Percentiles rank a stretch among this genome's conserved stretches.
Conservation (phyloP, 2,113 vertebrate species). For the Malurus cyaneus region DNA sequence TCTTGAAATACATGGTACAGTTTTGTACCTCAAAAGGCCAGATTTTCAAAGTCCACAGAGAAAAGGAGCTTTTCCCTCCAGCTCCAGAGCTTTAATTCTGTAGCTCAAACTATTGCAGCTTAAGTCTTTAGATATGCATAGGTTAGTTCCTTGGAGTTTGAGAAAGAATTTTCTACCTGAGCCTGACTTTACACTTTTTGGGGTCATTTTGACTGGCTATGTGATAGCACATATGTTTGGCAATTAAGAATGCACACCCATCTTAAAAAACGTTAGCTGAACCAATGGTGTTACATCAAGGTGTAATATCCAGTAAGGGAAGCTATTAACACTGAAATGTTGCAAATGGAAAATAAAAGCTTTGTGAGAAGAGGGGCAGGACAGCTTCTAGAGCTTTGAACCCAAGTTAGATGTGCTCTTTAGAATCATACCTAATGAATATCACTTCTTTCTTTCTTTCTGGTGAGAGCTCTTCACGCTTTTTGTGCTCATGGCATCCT, state of each 20-base stretch:
- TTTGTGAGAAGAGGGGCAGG: neutral
- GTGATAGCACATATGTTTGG: neutral
- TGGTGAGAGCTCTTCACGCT: neutral
- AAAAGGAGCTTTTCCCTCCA: neutral
- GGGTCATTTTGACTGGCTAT: neutral
- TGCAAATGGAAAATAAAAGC: neutral
- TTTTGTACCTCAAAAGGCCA: neutral
- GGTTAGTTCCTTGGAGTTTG: neutral
- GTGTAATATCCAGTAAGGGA: neutral
- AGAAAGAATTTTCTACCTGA: neutral
- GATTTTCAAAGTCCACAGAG: neutral
- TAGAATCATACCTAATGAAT: neutral
- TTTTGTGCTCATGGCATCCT: neutral
- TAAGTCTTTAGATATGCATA: neutral
- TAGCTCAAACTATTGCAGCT: neutral
- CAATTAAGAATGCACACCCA: neutral
- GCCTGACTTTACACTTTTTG: neutral
- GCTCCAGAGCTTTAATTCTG: neutral
- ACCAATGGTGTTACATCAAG: neutral
- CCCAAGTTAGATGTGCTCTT: neutral
- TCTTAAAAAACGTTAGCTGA: too few relatives aligned
- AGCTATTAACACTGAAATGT: neutral
- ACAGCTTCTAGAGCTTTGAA: neutral
- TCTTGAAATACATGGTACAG: fast-evolving
- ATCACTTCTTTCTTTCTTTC: neutral